Evolutionary conservation across 2,888 invertebrate species (phyloP).

Genomic region (Polietes domitor): DNA sequence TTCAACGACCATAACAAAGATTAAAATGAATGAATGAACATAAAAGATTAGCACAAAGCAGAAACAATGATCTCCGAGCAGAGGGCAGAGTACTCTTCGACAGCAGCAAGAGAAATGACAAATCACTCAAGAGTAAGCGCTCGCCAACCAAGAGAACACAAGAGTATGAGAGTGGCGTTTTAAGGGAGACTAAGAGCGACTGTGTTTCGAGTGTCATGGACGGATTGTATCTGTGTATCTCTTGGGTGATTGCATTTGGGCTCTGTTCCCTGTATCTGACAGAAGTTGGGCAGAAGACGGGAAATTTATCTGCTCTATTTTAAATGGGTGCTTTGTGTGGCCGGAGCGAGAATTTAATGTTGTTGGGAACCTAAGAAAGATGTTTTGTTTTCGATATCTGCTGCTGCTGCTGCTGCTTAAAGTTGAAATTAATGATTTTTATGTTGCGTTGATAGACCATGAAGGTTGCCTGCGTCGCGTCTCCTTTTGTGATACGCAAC

Average conservation of each 20-base stretch:
- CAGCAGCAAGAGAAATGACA: neutral
- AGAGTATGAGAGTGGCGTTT: neutral
- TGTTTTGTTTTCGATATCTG: constrained; percentile 28
- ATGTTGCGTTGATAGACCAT: constrained; percentile 43
- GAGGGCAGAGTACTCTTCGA: too few relatives aligned
- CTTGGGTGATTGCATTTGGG: neutral
- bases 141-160: neutral
- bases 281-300: neutral
- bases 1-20: constrained; percentile 6
- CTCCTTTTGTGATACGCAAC: neutral
- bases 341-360: constrained; percentile 9
- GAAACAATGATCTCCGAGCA: neutral
- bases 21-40: constrained; percentile 29
- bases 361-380: constrained; percentile 10
- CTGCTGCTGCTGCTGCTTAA: constrained; percentile 12
- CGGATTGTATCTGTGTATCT: neutral
- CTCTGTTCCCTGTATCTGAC: neutral
- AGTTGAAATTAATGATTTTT: constrained; percentile 40
- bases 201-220: neutral
- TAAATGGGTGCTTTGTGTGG: constrained; percentile 26
- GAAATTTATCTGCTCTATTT: constrained; percentile 38
- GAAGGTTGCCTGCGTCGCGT: constrained; percentile 34
- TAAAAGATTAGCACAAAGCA: neutral
- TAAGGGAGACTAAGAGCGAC: neutral
- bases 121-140: neutral